phyloP scores from a whole-genome alignment of 2,888 invertebrate genomes.

The Sphaeridia pumilis region DNA sequence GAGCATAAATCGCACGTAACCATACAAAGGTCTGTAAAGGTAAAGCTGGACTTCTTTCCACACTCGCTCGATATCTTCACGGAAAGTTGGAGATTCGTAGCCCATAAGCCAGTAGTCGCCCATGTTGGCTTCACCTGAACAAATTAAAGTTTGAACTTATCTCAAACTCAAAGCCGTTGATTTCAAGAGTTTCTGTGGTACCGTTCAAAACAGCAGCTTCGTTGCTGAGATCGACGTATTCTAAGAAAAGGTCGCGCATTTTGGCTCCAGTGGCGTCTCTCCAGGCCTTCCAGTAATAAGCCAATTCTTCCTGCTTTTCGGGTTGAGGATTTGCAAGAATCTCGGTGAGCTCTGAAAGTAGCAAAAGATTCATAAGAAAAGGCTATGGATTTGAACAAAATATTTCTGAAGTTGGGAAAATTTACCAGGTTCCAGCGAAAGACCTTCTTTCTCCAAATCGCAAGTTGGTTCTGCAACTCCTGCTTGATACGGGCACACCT shows the following conservation, averaged over 20 bases:
- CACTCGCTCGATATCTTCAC: constrained; percentile 44
- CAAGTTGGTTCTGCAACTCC: constrained; percentile 42
- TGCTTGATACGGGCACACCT: constrained; percentile 53
- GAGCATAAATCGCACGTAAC: constrained; percentile 61
- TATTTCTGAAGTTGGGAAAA: not conserved
- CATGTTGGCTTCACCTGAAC: constrained; percentile 73
- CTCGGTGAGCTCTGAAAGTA: constrained; percentile 48
- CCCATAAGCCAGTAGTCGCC: constrained; percentile 82
- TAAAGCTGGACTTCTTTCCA: constrained; percentile 54
- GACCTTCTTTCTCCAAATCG: constrained; percentile 42
- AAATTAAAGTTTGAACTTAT: too few species aligned
- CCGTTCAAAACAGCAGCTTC: constrained; percentile 59
- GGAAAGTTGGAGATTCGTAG: constrained; percentile 52
- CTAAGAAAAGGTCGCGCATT: constrained; percentile 60
- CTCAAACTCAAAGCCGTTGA: too few species aligned
- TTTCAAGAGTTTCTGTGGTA: constrained; percentile 37
- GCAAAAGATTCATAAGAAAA: not conserved
- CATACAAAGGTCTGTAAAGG: constrained; percentile 68
- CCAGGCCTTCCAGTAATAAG: constrained; percentile 70
- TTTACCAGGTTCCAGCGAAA: constrained; percentile 45
- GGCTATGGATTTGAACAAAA: not conserved
- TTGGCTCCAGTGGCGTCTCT: constrained; percentile 66
- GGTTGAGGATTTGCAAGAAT: constrained; percentile 56
- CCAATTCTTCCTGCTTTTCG: constrained; percentile 59
- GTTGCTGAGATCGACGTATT: constrained; percentile 67